Base-by-base conservation (phyloP, 2,888 invertebrate species). In the Lasioglossum malachurum region DNA sequence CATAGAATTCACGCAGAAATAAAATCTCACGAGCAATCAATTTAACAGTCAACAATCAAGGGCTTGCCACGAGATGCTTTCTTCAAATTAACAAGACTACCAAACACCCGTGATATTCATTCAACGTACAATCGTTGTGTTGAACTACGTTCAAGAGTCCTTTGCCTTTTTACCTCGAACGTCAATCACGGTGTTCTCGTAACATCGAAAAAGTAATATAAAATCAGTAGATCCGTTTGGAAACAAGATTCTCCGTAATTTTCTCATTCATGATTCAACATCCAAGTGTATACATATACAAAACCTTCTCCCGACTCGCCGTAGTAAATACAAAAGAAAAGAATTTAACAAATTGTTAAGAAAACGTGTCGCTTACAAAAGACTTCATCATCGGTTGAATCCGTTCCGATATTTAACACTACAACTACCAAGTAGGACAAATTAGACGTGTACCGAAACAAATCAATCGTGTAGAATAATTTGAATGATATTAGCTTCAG, bases 1-100 rank as follows among this genome's bases (percentile, higher is more conserved):
- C 69, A 78, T 85, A 85, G 76, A 84, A 85, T 85, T 76, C 85
- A 73, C 85, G 85, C 85, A 73, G 75, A 85, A 85, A 85, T 76
- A 84, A 85, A 84, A 85, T 85, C 85, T 84, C 38, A 81, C 75
- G 31, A 86, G 75, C 79, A 72, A 78, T 78, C 64, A 76, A 83
- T 85, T 73, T 85, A 84, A 86, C 85, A 80, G 27, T 57, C 78
- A 86, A 86, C 86, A 80, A 85, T 86, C 14, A 80, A 86, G 53
- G 73, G 53, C 27, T 72, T 44, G 69, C 38, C 73, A 71, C 78
- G 53, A 53, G 71, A 75, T 57, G 71, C 41, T 38, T 44, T n/a
- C 10, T 72, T 38, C 16, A 76, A 78, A 78, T 75, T 60, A 88
- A 76, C 71, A 78, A 64, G 64, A 79, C 84, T 83, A 88, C 87